Conservation (phyloP, 1,140 invertebrate species). For the Protaetia brevitarsis region DNA sequence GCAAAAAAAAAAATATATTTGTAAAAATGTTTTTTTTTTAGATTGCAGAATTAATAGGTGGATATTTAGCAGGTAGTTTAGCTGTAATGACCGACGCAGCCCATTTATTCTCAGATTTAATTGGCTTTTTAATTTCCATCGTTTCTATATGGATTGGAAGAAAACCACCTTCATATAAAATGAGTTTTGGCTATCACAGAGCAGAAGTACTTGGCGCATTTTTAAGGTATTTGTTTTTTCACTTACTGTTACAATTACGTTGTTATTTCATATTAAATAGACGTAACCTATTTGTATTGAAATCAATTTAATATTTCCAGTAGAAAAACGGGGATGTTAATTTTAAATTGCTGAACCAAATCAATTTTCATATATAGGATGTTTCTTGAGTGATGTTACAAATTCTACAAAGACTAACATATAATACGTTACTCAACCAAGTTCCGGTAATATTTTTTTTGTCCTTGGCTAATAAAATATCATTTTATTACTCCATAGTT, state of each 20-base stretch:
- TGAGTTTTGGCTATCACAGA: slow-evolving; percentile 79
- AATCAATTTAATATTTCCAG: too few species aligned
- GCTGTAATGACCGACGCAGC: slow-evolving; percentile 83
- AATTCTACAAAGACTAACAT: too few species aligned
- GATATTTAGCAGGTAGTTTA: slow-evolving; percentile 74
- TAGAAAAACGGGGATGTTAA: too few species aligned
- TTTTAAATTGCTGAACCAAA: too few species aligned
- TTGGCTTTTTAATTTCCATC: slow-evolving; percentile 76
- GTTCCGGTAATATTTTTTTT: too few species aligned
- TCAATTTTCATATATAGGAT: too few species aligned
- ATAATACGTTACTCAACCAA: too few species aligned
- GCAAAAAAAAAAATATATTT: background rate
- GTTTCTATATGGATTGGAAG: slow-evolving; percentile 69
- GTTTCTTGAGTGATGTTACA: too few species aligned
- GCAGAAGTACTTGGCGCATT: slow-evolving; percentile 65
- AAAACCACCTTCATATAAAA: slow-evolving; percentile 61
- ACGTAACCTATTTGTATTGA: too few species aligned
- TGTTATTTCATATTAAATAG: background rate
- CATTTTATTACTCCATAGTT: too few species aligned
- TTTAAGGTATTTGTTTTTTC: slow-evolving; percentile 42
- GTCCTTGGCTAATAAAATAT: too few species aligned
- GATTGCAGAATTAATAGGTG: slow-evolving; percentile 69
- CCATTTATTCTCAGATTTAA: slow-evolving; percentile 79
- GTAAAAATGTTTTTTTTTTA: too few species aligned
- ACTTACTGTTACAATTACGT: background rate